A percentile compares a stretch with the other conserved stretches of the same genome.
phyloP scores from a whole-genome alignment of 2,888 invertebrate species.

The Polyommatus iphigenia region DNA sequence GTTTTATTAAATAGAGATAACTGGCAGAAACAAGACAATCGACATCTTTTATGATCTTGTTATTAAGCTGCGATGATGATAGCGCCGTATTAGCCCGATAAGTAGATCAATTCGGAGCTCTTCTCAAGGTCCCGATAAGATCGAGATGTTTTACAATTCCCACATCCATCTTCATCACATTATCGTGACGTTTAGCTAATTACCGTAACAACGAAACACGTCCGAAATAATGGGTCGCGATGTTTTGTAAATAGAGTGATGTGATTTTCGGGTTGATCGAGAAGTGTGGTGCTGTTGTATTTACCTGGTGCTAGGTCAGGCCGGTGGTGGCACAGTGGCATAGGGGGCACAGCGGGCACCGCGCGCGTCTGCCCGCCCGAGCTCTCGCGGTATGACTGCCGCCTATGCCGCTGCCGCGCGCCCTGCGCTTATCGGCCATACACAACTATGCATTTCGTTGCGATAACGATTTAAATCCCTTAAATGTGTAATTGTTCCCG shows the following conservation, averaged over 20 bases:
- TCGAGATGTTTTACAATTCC: constrained; percentile 13
- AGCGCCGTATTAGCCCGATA: constrained; percentile 64
- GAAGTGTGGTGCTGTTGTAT: constrained; percentile 46
- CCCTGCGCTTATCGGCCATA: constrained; percentile 69
- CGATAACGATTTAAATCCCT: constrained; percentile 63
- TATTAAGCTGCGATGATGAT: constrained; percentile 44
- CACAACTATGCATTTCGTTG: constrained; percentile 60
- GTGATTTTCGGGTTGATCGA: constrained; percentile 41
- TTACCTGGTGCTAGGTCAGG: constrained; percentile 60
- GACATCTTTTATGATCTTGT: constrained; percentile 32
- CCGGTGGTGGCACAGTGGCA: constrained; percentile 46
- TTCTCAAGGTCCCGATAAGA: constrained; percentile 70
- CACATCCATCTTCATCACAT: constrained; percentile 15
- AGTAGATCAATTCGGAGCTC: constrained; percentile 58
- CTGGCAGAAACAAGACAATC: not conserved
- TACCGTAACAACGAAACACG: constrained; percentile 36
- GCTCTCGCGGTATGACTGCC: constrained; percentile 72
- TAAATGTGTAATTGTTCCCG: constrained; percentile 34
- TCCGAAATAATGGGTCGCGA: constrained; percentile 44
- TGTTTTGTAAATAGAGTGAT: constrained; percentile 41
- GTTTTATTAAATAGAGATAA: not conserved
- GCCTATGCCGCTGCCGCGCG: constrained; percentile 57
- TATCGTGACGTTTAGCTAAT: constrained; percentile 27
- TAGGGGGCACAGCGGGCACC: constrained; percentile 54
- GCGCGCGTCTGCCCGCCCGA: constrained; percentile 74